Percentiles rank a stretch among this genome's conserved stretches.
Conservation (phyloP, 2,113 vertebrate genomes). For the Corvus cornix region DNA sequence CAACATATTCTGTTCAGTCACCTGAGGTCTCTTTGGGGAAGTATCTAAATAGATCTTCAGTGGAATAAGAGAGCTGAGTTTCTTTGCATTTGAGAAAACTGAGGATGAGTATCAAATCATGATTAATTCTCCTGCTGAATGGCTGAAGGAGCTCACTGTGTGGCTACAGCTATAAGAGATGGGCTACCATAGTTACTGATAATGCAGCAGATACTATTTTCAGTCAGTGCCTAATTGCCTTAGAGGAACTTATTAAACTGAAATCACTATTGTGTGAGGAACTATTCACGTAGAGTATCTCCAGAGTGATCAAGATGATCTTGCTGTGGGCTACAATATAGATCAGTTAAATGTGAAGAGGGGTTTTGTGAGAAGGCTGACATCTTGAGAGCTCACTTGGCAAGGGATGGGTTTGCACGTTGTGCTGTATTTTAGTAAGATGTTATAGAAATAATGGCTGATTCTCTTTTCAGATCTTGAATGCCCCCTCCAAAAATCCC, state of each 20-base stretch:
- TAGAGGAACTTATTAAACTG: constrained; percentile 33
- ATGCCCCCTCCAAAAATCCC: constrained; percentile 1
- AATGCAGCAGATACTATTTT: constrained; percentile 24
- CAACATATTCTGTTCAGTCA: not conserved
- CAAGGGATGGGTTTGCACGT: not conserved
- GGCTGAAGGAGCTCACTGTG: not conserved
- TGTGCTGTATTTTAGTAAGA: constrained; percentile 31
- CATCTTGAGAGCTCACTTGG: not conserved
- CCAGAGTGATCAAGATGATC: constrained; percentile 27
- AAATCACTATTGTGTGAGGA: constrained; percentile 6
- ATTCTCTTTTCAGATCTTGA: constrained; percentile 44
- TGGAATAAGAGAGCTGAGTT: not conserved
- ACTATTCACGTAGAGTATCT: not conserved
- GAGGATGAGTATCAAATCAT: not conserved
- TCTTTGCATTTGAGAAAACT: not conserved
- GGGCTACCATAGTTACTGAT: not conserved
- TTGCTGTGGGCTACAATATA: constrained; percentile 30
- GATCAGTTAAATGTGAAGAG: not conserved
- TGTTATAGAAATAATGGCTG: constrained; percentile 34
- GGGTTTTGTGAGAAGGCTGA: constrained; percentile 1
- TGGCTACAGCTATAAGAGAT: not conserved
- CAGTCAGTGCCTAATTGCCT: constrained; percentile 25
- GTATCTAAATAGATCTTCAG: not conserved
- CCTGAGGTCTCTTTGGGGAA: not conserved
- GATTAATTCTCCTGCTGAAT: not conserved